Base-by-base conservation (phyloP, 2,888 invertebrate species). In the Isoperla grammatica region DNA sequence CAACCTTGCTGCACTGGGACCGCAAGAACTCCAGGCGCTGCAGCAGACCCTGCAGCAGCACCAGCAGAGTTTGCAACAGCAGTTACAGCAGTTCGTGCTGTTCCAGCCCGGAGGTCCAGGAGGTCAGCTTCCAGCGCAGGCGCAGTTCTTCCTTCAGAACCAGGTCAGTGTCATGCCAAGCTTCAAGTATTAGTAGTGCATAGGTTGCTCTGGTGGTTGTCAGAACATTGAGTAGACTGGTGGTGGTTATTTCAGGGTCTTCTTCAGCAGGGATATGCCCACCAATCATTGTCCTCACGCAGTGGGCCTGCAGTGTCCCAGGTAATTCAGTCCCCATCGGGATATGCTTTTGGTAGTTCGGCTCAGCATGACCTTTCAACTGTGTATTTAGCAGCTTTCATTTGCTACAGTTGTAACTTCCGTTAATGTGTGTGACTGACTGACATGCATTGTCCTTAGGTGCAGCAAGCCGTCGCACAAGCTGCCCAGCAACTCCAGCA, bases 401-500 rank as follows among this genome's bases (percentile, higher is more conserved):
- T 6, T 29, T 29, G 29, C 29, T 6, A 4, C 29, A n/a, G n/a
- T n/a, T n/a, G n/a, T n/a, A n/a, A n/a, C n/a, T 58, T 48, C 62
- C 46, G 23, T 54, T 43, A 46, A 17, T 19, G 11, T 29, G 15
- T 15, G 6, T 13, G 8, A 29, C 29, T 29, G 29, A 29, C 29
- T 6, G 29, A 29, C 4, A 29, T 29, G 29, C 29, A 6, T 29
- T 29, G 29, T 8, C 29, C 29, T 8, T 74, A 87, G 87, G 86
- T 88, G 62, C 87, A 87, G 73, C 91, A 91, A 72, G 88, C 88
- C 4, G 85, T 91, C 70, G 89, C 89, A 40, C 91, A 91, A 74
- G 88, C 90, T 35, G 90, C 90, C 71, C 90, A 90, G 72, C 78
- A 90, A 61, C 90, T 90, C 70, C 88, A 88, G 66, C 78, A 91